phyloP scores from a whole-genome alignment of 1,140 invertebrate species.

The Helicoverpa zea region DNA sequence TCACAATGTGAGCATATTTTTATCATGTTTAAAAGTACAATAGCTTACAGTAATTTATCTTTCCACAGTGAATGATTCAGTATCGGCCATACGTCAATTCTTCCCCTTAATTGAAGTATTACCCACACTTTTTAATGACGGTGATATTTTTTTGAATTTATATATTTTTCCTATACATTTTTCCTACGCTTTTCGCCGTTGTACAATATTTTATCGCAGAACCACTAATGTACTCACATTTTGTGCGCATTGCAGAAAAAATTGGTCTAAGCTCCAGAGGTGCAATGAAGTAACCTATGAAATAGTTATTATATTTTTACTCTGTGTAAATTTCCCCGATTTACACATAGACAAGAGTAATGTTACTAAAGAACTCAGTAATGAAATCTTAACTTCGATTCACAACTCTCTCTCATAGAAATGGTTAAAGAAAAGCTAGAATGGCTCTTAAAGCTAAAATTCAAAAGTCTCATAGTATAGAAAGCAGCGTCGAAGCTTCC shows the following conservation, averaged over 20 bases:
- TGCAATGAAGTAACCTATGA: constrained; percentile 75
- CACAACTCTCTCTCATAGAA: constrained; percentile 79
- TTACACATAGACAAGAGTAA: constrained; percentile 76
- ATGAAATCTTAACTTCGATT: constrained; percentile 69
- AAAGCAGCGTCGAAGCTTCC: constrained; percentile 75
- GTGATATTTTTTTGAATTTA: constrained; percentile 54
- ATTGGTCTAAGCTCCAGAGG: constrained; percentile 79
- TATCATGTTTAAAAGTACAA: constrained; percentile 67
- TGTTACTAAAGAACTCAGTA: constrained; percentile 64
- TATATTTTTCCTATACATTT: constrained; percentile 39
- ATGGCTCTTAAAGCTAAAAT: constrained; percentile 68
- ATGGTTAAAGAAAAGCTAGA: constrained; percentile 67
- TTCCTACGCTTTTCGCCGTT: constrained; percentile 42
- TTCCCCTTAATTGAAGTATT: constrained; percentile 82
- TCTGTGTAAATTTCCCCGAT: constrained; percentile 84
- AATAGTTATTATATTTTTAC: constrained; percentile 50
- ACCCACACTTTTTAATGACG: constrained; percentile 61
- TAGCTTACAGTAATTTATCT: constrained; percentile 73
- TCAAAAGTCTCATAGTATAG: constrained; percentile 74
- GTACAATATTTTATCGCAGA: constrained; percentile 54
- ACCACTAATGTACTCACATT: constrained; percentile 63
- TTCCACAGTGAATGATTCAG: constrained; percentile 65
- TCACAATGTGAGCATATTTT: constrained; percentile 81
- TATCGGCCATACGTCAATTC: constrained; percentile 75
- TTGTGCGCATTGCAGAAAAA: constrained; percentile 75